These are phyloP conservation scores for Sebastiscus tertius DNA, from an alignment of 2,797 vertebrate genomes.

Conservation along the genomic window DNA sequence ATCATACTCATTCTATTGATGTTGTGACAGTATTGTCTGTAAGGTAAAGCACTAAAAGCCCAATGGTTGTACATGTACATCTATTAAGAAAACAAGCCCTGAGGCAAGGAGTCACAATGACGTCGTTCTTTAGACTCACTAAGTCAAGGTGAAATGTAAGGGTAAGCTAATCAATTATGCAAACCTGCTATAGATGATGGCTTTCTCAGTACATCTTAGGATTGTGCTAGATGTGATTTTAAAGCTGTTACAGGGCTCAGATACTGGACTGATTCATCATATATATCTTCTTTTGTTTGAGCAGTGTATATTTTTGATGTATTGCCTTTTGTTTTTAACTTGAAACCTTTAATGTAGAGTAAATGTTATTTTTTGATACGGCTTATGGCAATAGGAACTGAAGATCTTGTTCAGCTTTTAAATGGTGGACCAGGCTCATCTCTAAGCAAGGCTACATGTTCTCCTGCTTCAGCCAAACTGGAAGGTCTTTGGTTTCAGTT, in stretches of 20 bases:
- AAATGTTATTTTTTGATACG: not conserved
- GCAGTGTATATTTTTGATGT: not conserved
- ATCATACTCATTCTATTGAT: not conserved
- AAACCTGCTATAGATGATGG: not conserved
- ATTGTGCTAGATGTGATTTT: not conserved
- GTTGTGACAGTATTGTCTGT: not conserved
- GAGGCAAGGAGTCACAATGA: not conserved
- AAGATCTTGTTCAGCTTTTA: not conserved
- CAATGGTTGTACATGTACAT: not conserved
- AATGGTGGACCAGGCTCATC: not conserved
- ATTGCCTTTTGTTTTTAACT: not conserved
- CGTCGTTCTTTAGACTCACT: not conserved
- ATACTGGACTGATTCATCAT: too few relatives aligned
- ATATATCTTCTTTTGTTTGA: not conserved
- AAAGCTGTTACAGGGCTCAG: not conserved
- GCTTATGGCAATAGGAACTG: not conserved
- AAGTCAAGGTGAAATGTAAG: constrained; percentile 26
- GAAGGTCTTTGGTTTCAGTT: constrained; percentile 17
- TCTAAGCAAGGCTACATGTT: not conserved
- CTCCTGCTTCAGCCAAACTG: constrained; percentile 15
- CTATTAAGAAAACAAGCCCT: not conserved
- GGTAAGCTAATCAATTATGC: constrained; percentile 26
- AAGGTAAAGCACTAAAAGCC: not conserved
- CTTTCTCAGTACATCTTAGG: not conserved
- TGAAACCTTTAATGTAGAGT: not conserved